These are phyloP conservation scores for Asteroscopus sphinx DNA, from an alignment of 2,888 invertebrate genomes.

Conservation along the genomic window DNA sequence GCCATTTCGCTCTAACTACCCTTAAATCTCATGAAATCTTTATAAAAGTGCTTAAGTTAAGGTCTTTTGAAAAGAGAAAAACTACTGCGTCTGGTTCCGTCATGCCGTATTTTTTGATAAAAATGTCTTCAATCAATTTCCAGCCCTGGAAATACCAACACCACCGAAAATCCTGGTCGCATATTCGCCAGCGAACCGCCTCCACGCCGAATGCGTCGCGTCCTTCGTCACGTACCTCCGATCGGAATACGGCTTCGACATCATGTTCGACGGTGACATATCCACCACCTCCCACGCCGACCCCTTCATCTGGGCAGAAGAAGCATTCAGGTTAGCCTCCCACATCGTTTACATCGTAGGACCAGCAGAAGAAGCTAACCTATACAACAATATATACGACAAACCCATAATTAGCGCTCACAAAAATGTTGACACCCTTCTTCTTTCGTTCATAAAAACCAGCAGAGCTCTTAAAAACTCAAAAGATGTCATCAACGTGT, in stretches of 20 bases:
- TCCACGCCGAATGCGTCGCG: conserved; percentile 81
- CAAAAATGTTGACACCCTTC: conserved; percentile 74
- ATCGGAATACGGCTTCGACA: conserved; percentile 78
- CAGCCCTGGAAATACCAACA: conserved; percentile 75
- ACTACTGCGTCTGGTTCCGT: too few species aligned
- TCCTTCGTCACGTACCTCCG: conserved; percentile 80
- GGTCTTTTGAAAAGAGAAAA: too few species aligned
- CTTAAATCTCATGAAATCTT: too few species aligned
- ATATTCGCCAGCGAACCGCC: conserved; percentile 77
- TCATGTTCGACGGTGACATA: conserved; percentile 82
- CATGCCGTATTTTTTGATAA: background rate
- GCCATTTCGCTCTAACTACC: too few species aligned
- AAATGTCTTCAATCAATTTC: conserved; percentile 5
- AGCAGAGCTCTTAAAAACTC: conserved; percentile 61
- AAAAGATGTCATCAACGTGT: conserved; percentile 78
- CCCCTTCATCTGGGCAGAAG: conserved; percentile 81
- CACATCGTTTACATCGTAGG: conserved; percentile 81
- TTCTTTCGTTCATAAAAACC: conserved; percentile 72
- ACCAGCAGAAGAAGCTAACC: conserved; percentile 73
- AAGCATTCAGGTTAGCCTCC: conserved; percentile 74
- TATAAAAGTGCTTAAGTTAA: too few species aligned
- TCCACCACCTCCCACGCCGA: conserved; percentile 75
- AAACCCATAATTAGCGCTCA: conserved; percentile 78
- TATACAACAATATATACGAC: conserved; percentile 80
- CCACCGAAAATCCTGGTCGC: conserved; percentile 82